Evolutionary conservation across 2,797 vertebrate species (phyloP).

Genomic region (Benthosema pterotum): DNA sequence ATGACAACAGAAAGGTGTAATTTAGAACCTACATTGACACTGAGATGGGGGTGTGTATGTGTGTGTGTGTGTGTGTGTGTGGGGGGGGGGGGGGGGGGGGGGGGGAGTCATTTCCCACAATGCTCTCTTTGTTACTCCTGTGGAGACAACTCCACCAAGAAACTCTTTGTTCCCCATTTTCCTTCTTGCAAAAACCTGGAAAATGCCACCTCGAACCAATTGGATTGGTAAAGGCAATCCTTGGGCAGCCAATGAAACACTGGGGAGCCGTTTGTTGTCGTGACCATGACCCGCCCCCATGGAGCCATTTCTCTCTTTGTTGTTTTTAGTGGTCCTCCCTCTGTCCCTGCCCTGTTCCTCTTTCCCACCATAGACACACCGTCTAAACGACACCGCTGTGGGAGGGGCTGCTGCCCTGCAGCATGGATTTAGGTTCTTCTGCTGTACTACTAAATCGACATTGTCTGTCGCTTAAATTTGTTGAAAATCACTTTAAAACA

Average conservation of each 20-base stretch:
- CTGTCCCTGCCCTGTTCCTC: conserved; percentile 50
- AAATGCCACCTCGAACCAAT: conserved; percentile 59
- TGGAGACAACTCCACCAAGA: conserved; percentile 50
- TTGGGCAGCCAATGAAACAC: conserved; percentile 61
- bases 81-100: conserved; percentile 30
- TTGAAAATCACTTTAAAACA: too few relatives aligned
- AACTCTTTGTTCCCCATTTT: conserved; percentile 59
- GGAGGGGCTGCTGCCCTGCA: too few relatives aligned
- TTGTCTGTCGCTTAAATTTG: too few relatives aligned
- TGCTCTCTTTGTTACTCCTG: conserved; percentile 56
- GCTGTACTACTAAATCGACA: too few relatives aligned
- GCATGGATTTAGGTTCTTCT: too few relatives aligned
- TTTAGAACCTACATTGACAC: conserved; percentile 44
- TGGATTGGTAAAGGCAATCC: conserved; percentile 38
- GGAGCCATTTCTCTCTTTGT: conserved; percentile 59
- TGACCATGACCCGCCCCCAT: conserved; percentile 60
- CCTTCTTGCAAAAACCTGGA: conserved; percentile 40
- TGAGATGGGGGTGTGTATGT: too few relatives aligned
- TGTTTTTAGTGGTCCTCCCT: conserved; percentile 37
- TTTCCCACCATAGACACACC: conserved; percentile 15
- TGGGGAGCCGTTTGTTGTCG: conserved; percentile 62
- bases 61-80: too few relatives aligned
- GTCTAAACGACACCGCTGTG: not conserved
- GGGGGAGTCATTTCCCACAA: conserved; percentile 46
- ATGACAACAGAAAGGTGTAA: conserved; percentile 47